Evolutionary conservation across 2,113 vertebrate species (phyloP).

Genomic region (Mobula hypostoma): DNA sequence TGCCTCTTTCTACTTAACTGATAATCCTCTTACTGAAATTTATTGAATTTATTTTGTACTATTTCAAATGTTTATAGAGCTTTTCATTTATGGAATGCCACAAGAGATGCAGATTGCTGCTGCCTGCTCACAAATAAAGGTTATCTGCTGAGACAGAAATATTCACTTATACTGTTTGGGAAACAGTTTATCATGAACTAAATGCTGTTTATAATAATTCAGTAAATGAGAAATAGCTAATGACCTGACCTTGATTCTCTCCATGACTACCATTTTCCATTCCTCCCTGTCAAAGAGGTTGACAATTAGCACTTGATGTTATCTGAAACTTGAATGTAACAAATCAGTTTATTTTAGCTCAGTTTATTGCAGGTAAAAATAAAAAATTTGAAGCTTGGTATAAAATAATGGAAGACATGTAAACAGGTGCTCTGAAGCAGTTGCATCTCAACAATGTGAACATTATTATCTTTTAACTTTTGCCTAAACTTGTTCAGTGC

Average conservation of each 20-base stretch:
- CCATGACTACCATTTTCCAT: not conserved
- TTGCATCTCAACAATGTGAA: not conserved
- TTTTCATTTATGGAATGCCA: not conserved
- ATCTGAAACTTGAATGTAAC: not conserved
- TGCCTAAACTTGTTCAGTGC: not conserved
- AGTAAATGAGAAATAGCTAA: not conserved
- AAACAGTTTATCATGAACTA: not conserved
- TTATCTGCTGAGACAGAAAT: not conserved
- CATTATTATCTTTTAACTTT: not conserved
- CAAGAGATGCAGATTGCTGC: not conserved
- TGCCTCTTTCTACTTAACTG: not conserved
- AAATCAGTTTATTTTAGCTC: not conserved
- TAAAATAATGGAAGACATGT: not conserved
- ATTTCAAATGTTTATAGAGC: not conserved
- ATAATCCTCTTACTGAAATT: not conserved
- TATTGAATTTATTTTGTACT: slow-evolving; percentile 2
- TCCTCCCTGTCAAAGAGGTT: not conserved
- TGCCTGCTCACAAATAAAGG: not conserved
- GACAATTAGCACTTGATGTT: not conserved
- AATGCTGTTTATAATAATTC: not conserved
- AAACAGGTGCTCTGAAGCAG: not conserved
- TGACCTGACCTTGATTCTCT: not conserved
- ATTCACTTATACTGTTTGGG: not conserved
- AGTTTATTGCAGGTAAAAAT: not conserved
- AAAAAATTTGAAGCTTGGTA: not conserved